These are phyloP conservation scores for Bagarius yarrelli DNA, from an alignment of 2,113 vertebrate species.

Conservation along the genomic window DNA sequence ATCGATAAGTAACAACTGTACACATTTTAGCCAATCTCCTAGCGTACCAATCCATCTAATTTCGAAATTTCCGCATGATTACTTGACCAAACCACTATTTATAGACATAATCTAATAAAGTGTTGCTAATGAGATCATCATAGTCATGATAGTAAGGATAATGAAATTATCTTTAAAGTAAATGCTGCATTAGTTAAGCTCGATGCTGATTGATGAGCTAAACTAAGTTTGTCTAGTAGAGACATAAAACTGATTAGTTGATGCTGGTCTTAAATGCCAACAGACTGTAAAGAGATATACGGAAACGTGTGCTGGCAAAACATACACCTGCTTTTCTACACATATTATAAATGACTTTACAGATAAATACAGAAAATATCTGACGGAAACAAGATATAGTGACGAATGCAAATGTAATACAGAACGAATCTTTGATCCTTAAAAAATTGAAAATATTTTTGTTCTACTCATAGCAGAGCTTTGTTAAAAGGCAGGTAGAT, in stretches of 20 bases:
- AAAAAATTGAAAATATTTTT: neutral
- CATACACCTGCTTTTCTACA: constrained; percentile 63
- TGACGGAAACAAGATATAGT: neutral
- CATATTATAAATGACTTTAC: neutral
- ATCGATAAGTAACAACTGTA: constrained; percentile 51
- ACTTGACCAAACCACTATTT: constrained; percentile 57
- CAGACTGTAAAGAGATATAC: constrained; percentile 57
- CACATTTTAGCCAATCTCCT: constrained; percentile 54
- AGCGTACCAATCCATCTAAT: constrained; percentile 60
- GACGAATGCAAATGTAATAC: neutral
- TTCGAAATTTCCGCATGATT: constrained; percentile 64
- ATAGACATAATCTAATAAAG: constrained; percentile 57
- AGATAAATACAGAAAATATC: neutral
- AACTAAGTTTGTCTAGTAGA: constrained; percentile 27
- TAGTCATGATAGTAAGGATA: constrained; percentile 53
- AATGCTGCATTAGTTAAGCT: constrained; percentile 58
- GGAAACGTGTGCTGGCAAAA: constrained; percentile 71
- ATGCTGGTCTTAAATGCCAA: constrained; percentile 76
- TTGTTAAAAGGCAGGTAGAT: neutral
- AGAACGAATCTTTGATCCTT: neutral
- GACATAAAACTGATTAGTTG: constrained; percentile 51
- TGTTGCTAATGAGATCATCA: constrained; percentile 63
- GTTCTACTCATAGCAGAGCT: constrained; percentile 22
- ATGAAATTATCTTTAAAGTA: constrained; percentile 49
- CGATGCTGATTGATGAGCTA: constrained; percentile 48